Conservation (phyloP, 2,113 vertebrate species). For the Sula dactylatra region DNA sequence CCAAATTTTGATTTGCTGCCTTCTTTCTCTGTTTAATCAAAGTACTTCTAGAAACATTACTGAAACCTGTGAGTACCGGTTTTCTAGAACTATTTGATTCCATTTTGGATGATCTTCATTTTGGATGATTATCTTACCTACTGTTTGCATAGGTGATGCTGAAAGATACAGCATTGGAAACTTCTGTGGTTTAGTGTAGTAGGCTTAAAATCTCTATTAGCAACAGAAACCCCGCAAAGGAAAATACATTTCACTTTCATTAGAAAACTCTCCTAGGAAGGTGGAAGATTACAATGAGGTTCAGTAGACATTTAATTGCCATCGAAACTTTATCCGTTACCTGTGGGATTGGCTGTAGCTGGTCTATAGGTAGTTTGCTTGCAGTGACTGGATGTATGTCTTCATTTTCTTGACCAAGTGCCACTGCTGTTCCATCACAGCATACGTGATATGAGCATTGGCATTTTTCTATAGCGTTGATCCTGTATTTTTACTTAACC, state of each 20-base stretch:
- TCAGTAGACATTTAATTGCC: not conserved
- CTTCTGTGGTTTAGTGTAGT: not conserved
- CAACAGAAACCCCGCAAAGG: not conserved
- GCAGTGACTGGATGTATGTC: not conserved
- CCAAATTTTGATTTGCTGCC: not conserved
- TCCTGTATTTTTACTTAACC: not conserved
- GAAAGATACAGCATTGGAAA: not conserved
- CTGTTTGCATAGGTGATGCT: not conserved
- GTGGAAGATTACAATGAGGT: not conserved
- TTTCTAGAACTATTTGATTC: not conserved
- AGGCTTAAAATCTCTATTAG: not conserved
- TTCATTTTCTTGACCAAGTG: not conserved
- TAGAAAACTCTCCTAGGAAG: not conserved
- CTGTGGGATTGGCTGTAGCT: not conserved
- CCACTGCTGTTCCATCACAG: not conserved
- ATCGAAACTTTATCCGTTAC: not conserved
- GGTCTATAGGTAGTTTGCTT: not conserved
- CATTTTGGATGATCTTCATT: not conserved
- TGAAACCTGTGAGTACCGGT: not conserved
- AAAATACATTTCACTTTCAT: not conserved
- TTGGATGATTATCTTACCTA: not conserved
- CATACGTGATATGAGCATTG: rapidly evolving
- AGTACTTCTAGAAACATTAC: not conserved
- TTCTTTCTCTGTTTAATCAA: not conserved
- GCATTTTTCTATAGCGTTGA: not conserved